Evolutionary conservation across 2,113 vertebrate genomes (phyloP).

Genomic region (Paramormyrops kingsleyae): DNA sequence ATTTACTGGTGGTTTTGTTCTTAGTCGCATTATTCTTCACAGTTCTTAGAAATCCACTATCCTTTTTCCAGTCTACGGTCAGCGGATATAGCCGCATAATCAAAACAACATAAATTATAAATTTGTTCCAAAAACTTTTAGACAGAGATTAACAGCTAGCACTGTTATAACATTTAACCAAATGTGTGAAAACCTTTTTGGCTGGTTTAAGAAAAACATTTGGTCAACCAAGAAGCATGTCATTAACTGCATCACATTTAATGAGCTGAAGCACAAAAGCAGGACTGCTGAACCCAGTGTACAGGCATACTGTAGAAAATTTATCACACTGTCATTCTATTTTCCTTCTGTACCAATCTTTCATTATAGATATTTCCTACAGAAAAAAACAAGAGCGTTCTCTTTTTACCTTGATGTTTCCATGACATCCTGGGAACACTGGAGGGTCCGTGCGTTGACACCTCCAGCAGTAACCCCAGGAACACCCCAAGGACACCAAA

Average conservation of each 20-base stretch:
- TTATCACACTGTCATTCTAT: background rate
- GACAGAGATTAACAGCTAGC: background rate
- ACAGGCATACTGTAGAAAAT: background rate
- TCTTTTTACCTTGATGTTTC: conserved; percentile 77
- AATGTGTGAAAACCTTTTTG: background rate
- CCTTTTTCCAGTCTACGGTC: background rate
- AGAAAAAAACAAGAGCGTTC: background rate
- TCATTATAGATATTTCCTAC: background rate
- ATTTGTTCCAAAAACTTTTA: background rate
- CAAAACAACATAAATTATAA: background rate
- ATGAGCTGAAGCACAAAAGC: background rate
- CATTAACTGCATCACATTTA: background rate
- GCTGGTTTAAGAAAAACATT: background rate
- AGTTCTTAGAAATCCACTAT: background rate
- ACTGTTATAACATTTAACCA: background rate
- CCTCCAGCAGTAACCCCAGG: conserved; percentile 65
- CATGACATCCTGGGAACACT: conserved; percentile 77
- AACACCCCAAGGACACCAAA: conserved; percentile 55
- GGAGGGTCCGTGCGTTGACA: conserved; percentile 72
- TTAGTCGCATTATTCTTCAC: background rate
- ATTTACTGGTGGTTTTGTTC: background rate
- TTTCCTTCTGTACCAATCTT: background rate
- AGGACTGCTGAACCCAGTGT: background rate
- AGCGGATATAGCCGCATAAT: background rate
- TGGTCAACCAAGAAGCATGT: background rate